Evolutionary conservation across 1,140 invertebrate genomes (phyloP), one percentile per base, ranked within the genome.

Genomic region (Lordiphosa stackelbergi): DNA sequence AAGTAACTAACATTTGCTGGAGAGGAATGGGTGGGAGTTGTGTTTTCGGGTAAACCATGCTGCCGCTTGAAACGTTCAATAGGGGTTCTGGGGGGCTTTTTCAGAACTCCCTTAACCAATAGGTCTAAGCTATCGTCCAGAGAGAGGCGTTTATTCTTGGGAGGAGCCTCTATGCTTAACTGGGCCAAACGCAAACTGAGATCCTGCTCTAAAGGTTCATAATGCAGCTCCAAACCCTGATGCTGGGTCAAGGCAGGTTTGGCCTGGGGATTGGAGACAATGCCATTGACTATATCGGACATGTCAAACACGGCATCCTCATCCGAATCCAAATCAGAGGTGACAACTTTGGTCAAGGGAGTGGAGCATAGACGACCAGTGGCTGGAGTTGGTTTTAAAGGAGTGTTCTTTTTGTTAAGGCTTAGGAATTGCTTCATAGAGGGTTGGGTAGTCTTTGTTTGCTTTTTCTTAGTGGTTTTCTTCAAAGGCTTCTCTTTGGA

Each of bases 201-300:
- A 52, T 87, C 66, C 1, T 61, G 51, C 0, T 63, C 41, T 16
- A 81, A 11, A 2, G 64, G 42, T 24, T 86, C 79, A 37, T 86
- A 86, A 11, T 62, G 66, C n/a, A 86, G 38, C n/a, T 52, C 42
- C 13, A 59, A 62, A 0, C 84, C 85, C 5, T 51, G 56, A 24
- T 85, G 72, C 8, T 72, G 58, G 0, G 49, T 69, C 1, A 86
- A 37, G 11, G 41, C 40, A 19, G 58, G 66, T 3, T 40, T 34
- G 12, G 49, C 35, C 4, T 87, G 63, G 7, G 87, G 71, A 72
- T 87, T 88, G 2, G 73, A 77, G 1, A 91, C 81, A 12, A 92
- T 92, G 24, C 88, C 86, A 12, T 92, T 90, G 5, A 93, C 88
- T 59, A 93, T 90, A 43, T 89, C 88, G 0, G 92, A 92, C 66